A percentile compares a stretch with the other conserved stretches of the same genome.
Conservation (phyloP, 1,140 invertebrate species). For the Pristionchus pacificus region DNA sequence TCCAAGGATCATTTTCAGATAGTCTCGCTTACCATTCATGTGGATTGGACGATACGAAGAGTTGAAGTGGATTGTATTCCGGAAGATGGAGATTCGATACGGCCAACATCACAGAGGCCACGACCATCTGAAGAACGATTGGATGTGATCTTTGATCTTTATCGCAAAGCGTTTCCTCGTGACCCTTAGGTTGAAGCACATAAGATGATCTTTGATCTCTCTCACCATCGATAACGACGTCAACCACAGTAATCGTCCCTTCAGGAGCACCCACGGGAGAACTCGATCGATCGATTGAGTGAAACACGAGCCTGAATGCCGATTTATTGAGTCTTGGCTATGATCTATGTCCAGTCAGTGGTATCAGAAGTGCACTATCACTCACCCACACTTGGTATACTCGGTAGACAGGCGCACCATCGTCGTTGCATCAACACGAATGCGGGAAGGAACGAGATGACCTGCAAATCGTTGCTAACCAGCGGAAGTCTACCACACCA, state of each 20-base stretch:
- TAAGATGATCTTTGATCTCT: no score
- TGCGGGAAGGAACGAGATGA: constrained; percentile 49
- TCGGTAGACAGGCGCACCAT: neutral
- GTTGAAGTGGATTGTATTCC: constrained; percentile 55
- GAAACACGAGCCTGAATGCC: neutral
- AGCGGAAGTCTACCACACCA: no score
- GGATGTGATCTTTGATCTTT: neutral
- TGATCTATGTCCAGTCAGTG: no score
- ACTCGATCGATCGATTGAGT: constrained; percentile 31
- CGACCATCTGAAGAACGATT: neutral
- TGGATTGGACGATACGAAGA: constrained; percentile 44
- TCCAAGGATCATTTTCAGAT: no score
- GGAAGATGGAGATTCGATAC: constrained; percentile 43
- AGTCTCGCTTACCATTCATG: constrained; percentile 41
- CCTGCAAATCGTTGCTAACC: no score
- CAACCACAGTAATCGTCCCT: constrained; percentile 49
- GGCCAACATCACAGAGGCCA: neutral
- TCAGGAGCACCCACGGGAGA: constrained; percentile 39
- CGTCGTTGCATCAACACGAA: constrained; percentile 46
- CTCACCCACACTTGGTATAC: neutral
- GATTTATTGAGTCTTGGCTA: no score
- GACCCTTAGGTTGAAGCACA: no score
- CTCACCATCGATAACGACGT: constrained; percentile 34
- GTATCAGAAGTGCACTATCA: neutral
- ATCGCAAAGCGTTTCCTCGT: no score